phyloP scores from a whole-genome alignment of 2,797 vertebrate genomes.

The Halcyon chelicuti region DNA sequence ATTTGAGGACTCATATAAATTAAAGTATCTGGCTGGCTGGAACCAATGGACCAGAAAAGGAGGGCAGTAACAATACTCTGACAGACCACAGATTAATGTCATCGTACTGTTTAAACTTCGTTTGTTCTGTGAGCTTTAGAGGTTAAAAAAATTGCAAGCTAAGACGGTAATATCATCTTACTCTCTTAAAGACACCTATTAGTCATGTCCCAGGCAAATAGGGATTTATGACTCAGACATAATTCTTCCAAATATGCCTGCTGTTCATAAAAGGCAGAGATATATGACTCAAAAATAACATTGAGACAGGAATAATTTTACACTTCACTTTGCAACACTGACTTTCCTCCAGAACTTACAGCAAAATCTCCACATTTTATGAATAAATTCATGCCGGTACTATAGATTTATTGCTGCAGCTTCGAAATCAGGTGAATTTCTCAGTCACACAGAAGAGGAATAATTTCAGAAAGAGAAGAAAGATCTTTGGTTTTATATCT shows the following conservation, averaged over 20 bases:
- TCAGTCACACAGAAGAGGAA: constrained; percentile 55
- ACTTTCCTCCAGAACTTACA: constrained; percentile 70
- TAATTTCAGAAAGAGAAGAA: not conserved
- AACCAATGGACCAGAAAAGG: constrained; percentile 33
- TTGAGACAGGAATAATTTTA: constrained; percentile 80
- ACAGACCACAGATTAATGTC: constrained; percentile 42
- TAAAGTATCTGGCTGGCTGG: constrained; percentile 12
- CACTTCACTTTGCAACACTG: constrained; percentile 75
- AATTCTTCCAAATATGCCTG: constrained; percentile 80
- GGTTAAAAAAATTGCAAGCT: constrained; percentile 72
- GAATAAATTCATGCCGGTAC: constrained; percentile 70
- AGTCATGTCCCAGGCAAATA: constrained; percentile 79
- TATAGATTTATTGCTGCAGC: constrained; percentile 63
- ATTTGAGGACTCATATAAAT: constrained; percentile 11
- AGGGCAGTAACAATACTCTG: constrained; percentile 26
- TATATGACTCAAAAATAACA: constrained; percentile 81
- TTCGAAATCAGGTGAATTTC: constrained; percentile 68
- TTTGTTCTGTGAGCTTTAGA: constrained; percentile 55
- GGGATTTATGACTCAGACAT: constrained; percentile 81
- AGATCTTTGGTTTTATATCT: not conserved
- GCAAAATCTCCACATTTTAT: constrained; percentile 62
- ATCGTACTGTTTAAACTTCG: constrained; percentile 53
- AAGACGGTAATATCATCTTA: constrained; percentile 74
- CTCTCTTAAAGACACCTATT: constrained; percentile 78
- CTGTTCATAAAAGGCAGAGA: constrained; percentile 82